These are phyloP conservation scores for Venustaconcha ellipsiformis DNA, from an alignment of 1,140 invertebrate species.

Conservation along the genomic window DNA sequence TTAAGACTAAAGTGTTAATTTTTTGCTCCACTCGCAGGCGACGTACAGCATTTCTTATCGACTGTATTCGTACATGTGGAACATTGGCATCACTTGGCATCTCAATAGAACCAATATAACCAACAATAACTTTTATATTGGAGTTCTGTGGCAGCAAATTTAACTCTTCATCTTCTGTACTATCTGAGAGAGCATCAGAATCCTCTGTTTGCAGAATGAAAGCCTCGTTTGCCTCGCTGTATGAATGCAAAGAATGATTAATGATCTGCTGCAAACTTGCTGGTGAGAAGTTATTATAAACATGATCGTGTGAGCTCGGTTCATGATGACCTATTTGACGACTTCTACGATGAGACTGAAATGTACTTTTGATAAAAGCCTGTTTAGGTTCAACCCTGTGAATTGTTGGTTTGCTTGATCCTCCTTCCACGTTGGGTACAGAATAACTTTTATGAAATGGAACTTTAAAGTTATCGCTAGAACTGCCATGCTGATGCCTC, in stretches of 20 bases:
- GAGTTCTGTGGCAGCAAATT: conserved; percentile 35
- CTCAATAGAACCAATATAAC: conserved; percentile 95
- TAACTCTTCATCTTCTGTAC: conserved; percentile 40
- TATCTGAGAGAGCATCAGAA: conserved; percentile 22
- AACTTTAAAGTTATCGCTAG: conserved; percentile 24
- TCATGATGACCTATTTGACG: conserved; percentile 6
- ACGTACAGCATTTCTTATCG: conserved; percentile 84
- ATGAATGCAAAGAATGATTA: conserved; percentile 31
- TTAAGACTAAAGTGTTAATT: conserved; percentile 85
- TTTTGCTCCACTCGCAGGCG: conserved; percentile 90
- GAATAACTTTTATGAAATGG: conserved; percentile 34
- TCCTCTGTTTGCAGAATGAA: conserved; percentile 46
- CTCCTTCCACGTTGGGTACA: conserved; percentile 18
- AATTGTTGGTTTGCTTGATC: conserved; percentile 25
- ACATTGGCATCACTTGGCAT: conserved; percentile 86
- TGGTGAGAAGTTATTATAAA: conserved; percentile 29
- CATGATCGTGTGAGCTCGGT: conserved; percentile 16
- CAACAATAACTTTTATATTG: conserved; percentile 86
- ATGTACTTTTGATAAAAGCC: conserved; percentile 43
- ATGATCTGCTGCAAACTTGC: conserved; percentile 29
- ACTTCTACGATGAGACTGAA: conserved; percentile 27
- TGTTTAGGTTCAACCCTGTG: conserved; percentile 40
- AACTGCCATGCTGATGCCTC: conserved; percentile 26
- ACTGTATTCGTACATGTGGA: conserved; percentile 75
- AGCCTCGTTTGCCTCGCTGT: conserved; percentile 43